These are phyloP conservation scores for Acleris sparsana DNA, from an alignment of 2,888 invertebrate species.

Conservation along the genomic window DNA sequence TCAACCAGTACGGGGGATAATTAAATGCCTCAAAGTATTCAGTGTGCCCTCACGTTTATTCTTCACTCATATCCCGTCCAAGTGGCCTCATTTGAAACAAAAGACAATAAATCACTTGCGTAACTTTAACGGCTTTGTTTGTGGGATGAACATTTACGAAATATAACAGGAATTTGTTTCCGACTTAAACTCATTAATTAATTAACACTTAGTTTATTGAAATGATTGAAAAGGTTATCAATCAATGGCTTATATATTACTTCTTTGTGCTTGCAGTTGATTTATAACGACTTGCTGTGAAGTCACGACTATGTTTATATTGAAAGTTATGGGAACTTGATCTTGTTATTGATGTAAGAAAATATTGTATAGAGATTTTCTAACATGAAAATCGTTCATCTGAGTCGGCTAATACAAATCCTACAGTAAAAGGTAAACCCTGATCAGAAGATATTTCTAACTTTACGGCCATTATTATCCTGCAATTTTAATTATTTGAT, in stretches of 20 bases:
- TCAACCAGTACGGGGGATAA: too few relatives aligned
- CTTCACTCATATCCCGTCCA: slow-evolving; percentile 5
- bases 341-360: neutral
- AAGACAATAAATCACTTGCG: slow-evolving; percentile 36
- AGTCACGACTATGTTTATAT: neutral
- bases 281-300: neutral
- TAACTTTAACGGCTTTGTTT: slow-evolving; percentile 26
- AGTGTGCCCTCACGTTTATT: neutral
- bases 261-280: slow-evolving; percentile 6
- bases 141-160: slow-evolving; percentile 33
- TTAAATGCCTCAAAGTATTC: neutral
- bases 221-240: slow-evolving; percentile 7
- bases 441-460: too few relatives aligned
- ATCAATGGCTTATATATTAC: slow-evolving; percentile 2
- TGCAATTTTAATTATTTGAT: too few relatives aligned
- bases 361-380: too few relatives aligned
- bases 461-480: too few relatives aligned
- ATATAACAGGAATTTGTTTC: slow-evolving; percentile 17
- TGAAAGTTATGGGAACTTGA: neutral
- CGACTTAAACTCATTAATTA: slow-evolving; percentile 26
- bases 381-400: too few relatives aligned
- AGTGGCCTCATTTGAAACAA: slow-evolving; percentile 35
- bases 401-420: too few relatives aligned
- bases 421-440: too few relatives aligned
- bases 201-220: slow-evolving; percentile 15